Evolutionary conservation across 2,797 vertebrate species (phyloP), one percentile per base, ranked within the genome.

Genomic region (Simalia tracyae): DNA sequence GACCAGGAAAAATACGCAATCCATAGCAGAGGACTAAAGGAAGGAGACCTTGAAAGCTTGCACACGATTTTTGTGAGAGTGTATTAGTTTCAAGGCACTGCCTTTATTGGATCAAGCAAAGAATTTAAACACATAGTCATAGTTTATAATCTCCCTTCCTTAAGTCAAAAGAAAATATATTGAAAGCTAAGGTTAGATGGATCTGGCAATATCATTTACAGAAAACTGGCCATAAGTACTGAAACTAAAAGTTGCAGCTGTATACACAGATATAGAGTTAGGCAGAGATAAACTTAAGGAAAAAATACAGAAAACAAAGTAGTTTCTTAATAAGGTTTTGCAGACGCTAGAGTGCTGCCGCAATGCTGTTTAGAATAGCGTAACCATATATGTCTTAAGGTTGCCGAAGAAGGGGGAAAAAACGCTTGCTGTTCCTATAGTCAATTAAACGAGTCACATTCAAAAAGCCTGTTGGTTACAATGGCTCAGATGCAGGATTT

Each of bases 391-490:
- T 57, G 86, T 4, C 8, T 12, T 57, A 68, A 72, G 31, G 19
- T n/a, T 91, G 24, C 50, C 14, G 5, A 66, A 17, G 12, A 89
- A 15, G 19, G 2, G 0, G 15, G 31, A 50, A 10, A 9, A 59
- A 89, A 56, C 11, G 50, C 14, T 60, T 56, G 31, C 31, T 84
- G n/a, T 92, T 57, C 46, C 19, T 76, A 54, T 61, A 89, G 63
- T 61, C 57, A 86, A 86, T 61, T 86, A 86, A 95, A 95, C 26
- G 93, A 92, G 88, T 28, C 60, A 95, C 94, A 94, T 8, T 95
- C 91, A 96, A 95, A 94, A 93, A 54, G 46, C 2, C 46, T 57
- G 68, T 95, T 89, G 26, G 94, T 84, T 93, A 93, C 89, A 95
- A 96, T 94, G 59, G 91, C 72, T 93, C 93, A 68, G 56, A 57